A percentile compares a stretch with the other conserved stretches of the same genome.
These are phyloP conservation scores for Orientallactaga bullata DNA, from an alignment of 2,113 vertebrate genomes.

Conservation along the genomic window DNA sequence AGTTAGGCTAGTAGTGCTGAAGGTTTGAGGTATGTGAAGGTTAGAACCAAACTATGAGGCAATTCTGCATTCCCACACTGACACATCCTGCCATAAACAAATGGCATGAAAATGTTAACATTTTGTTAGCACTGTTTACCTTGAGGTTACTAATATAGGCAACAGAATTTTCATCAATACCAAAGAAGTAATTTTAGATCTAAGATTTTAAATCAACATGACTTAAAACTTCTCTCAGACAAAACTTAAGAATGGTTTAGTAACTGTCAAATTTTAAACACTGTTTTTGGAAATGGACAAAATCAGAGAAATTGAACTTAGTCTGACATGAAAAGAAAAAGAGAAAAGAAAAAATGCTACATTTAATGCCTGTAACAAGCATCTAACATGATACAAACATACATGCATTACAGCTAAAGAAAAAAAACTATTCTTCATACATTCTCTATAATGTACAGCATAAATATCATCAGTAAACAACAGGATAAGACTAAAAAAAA, in stretches of 20 bases:
- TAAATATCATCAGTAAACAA: conserved; percentile 28
- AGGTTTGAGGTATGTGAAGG: neutral
- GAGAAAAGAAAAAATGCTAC: neutral
- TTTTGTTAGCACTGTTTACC: neutral
- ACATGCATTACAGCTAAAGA: neutral
- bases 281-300: conserved; percentile 13
- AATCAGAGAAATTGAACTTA: conserved; percentile 28
- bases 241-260: conserved; percentile 2
- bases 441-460: neutral
- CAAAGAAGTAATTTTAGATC: neutral
- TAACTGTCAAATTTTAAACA: conserved; percentile 34
- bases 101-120: neutral
- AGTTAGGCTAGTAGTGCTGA: neutral
- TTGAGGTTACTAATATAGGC: neutral
- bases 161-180: conserved; percentile 42
- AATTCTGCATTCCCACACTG: conserved; percentile 3
- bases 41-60: neutral
- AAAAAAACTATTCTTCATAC: conserved; percentile 13
- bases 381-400: neutral
- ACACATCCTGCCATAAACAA: neutral
- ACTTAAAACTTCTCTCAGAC: neutral
- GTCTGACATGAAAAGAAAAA: neutral
- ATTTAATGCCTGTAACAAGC: neutral
- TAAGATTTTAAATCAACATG: neutral
- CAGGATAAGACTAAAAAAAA: neutral